These are phyloP conservation scores for Portunus trituberculatus DNA, from an alignment of 1,140 invertebrate genomes.

Conservation along the genomic window DNA sequence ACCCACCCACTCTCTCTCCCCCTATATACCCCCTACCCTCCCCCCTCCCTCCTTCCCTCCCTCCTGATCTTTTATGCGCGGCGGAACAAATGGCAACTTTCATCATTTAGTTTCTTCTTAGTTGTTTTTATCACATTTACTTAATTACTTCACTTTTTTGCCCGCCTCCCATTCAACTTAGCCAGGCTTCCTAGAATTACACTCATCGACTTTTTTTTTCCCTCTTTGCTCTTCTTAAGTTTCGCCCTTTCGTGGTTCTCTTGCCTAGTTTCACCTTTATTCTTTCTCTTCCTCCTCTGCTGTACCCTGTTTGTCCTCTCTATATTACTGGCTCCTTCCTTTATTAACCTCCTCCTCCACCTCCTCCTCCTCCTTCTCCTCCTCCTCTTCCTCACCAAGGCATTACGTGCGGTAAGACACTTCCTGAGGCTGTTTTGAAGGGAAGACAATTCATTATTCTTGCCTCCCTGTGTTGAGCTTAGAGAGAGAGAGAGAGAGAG, in stretches of 20 bases:
- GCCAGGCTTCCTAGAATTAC: background rate
- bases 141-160: background rate
- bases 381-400: background rate
- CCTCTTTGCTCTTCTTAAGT: background rate
- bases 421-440: constrained; percentile 55
- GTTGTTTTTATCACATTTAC: background rate
- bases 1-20: too few relatives aligned
- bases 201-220: background rate
- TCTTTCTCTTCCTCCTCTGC: background rate
- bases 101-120: constrained; percentile 1
- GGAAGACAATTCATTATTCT: constrained; percentile 65
- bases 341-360: background rate
- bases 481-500: background rate
- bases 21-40: background rate
- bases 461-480: constrained; percentile 40
- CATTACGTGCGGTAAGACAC: constrained; percentile 42
- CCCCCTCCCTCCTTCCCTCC: background rate
- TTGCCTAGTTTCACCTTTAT: too few relatives aligned
- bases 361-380: background rate
- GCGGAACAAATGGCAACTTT: background rate
- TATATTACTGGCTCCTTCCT: background rate
- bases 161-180: background rate
- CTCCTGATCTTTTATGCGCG: background rate
- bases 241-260: too few relatives aligned
- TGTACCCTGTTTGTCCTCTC: background rate